Percentiles rank a stretch among this genome's conserved stretches.
phyloP scores from a whole-genome alignment of 2,888 invertebrate genomes.

The Gerris lacustris region DNA sequence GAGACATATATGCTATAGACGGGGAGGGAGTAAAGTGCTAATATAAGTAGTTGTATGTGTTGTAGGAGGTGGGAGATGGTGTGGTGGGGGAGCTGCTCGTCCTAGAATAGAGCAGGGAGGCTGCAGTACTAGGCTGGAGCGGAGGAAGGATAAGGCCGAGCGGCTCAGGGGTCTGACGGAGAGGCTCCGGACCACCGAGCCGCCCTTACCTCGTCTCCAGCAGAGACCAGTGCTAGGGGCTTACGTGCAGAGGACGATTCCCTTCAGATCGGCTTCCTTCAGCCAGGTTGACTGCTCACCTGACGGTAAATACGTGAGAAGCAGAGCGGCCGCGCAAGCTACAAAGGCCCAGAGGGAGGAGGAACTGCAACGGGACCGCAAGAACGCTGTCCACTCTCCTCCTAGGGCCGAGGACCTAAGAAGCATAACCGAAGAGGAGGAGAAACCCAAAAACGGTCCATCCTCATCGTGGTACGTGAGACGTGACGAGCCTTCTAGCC shows the following conservation, averaged over 20 bases:
- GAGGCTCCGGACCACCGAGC: slow-evolving; percentile 45
- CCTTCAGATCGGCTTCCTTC: slow-evolving; percentile 73
- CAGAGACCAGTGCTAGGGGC: slow-evolving; percentile 49
- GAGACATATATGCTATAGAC: no score
- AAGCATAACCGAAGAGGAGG: not conserved
- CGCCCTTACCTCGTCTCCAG: slow-evolving; percentile 44
- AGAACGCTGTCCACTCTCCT: slow-evolving; percentile 17
- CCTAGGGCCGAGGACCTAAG: not conserved
- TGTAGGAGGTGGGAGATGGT: slow-evolving; percentile 35
- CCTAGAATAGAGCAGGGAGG: slow-evolving; percentile 2
- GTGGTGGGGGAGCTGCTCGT: slow-evolving; percentile 32
- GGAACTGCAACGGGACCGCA: slow-evolving; percentile 19
- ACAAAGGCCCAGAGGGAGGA: slow-evolving; percentile 29
- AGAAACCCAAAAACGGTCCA: not conserved
- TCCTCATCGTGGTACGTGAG: not conserved
- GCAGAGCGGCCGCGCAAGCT: slow-evolving; percentile 19
- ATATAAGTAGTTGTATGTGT: slow-evolving; percentile 19
- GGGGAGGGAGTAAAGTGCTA: not conserved
- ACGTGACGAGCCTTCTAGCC: slow-evolving; percentile 38
- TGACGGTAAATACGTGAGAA: slow-evolving; percentile 46
- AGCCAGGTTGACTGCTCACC: slow-evolving; percentile 68
- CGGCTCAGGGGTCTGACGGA: slow-evolving; percentile 63
- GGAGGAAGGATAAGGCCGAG: slow-evolving; percentile 53
- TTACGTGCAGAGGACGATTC: slow-evolving; percentile 53
- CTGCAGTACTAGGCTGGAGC: slow-evolving; percentile 22